Evolutionary conservation across 1,140 invertebrate species (phyloP), one percentile per base, ranked within the genome.

Genomic region (Leptonema lineaticorne): DNA sequence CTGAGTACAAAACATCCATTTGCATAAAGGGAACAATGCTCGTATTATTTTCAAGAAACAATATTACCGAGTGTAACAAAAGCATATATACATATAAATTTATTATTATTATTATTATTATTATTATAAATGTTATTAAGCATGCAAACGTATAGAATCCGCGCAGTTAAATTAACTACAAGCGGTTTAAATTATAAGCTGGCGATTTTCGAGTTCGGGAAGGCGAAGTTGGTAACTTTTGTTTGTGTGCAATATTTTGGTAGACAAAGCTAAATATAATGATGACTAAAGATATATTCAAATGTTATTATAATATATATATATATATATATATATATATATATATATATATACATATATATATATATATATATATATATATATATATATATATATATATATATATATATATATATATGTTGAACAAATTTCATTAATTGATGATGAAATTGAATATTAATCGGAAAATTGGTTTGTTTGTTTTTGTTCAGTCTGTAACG

Each of bases 1-100:
- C 62, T 64, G 62, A 50, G 62, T 64, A 64, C 62, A 64, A 64
- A 64, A 64, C 62, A 64, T 64, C 62, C 62, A 64, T 64, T 64
- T 64, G 62, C 62, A 64, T 64, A 64, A 37, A 37, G 37, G 30
- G 62, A 64, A 64, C 62, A 64, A 64, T 53, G 50, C 18, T 24
- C 22, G 50, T 53, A 53, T 53, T 53, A 53, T 53, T 53, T 53
- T 53, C 50, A 26, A 59, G 57, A 28, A 30, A 59, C 57, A 33
- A 59, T 59, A 37, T 29, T n/a, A 59, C 28, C 1, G 24, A 22
- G 57, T 59, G 24, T 28, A 59, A 37, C 57, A 53, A 53, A 53
- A 53, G 50, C 50, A 41, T 41, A 41, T 41, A 9, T 41, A 16
- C 37, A n/a, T n/a, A n/a, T n/a, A n/a, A n/a, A n/a, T n/a, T n/a